Base-by-base conservation (phyloP, 2,797 vertebrate species). In the Crocidura indochinensis region DNA sequence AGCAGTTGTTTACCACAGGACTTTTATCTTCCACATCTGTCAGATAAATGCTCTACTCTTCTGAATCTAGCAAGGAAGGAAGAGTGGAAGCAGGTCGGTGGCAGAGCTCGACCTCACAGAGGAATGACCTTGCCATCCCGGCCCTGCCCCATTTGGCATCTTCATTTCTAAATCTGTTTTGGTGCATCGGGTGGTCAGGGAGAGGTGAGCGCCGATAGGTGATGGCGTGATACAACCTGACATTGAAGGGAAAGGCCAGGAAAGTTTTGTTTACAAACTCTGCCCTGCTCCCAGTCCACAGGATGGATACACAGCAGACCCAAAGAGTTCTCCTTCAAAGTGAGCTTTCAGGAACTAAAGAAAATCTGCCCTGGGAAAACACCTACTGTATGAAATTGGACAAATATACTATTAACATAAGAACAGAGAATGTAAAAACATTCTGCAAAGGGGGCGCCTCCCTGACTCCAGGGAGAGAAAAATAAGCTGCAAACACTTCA, bases 401-500 rank as follows among this genome's bases (percentile, higher is more conserved):
- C 74, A 82, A 92, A 94, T 14, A 91, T 1, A 81, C 73, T 53
- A 51, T 64, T 84, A 91, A 95, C n/a, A 2, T 72, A 94, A 85
- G 87, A 84, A 75, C 10, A 72, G 22, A 44, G 44, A 86, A 92
- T 73, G 74, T 1, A 62, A 91, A 92, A 92, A 93, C 72, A 79
- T 68, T 90, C 86, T 94, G 88, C 69, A 85, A 84, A 93, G 81
- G 53, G 74, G 77, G 80, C 77, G 96, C 80, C 84, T 86, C 88
- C 94, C 92, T 91, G 67, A 88, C 60, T 17, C 29, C 49, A 77
- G 67, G 46, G 24, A 64, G 31, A 7, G n/a, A 29, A 49, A 79
- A 51, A 76, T 69, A 92, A 95, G 67, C 91, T 93, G 78, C 38
- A 91, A 92, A 92, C 95, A 88, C 87, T 95, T 97, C 95, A 97